Conservation (phyloP, 2,888 invertebrate species). For the Yponomeuta cagnagella region DNA sequence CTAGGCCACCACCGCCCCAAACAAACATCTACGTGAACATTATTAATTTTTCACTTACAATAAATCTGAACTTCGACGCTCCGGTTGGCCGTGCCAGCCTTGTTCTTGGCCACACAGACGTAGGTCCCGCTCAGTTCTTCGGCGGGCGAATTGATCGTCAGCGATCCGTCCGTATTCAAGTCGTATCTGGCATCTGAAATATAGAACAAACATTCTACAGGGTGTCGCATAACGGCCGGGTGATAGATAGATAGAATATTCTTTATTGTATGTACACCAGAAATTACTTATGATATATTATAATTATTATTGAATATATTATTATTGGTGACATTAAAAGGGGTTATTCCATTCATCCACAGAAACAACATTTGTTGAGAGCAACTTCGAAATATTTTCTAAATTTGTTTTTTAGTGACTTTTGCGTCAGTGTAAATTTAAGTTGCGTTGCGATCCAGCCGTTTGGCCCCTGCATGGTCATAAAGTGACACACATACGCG, state of each 20-base stretch:
- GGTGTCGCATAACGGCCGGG: not conserved
- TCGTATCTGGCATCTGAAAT: constrained; percentile 46
- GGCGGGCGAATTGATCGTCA: constrained; percentile 53
- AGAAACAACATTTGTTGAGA: not conserved
- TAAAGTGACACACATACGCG: too few relatives aligned
- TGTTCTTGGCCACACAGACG: constrained; percentile 73
- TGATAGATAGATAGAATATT: too few relatives aligned
- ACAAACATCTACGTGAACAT: too few relatives aligned
- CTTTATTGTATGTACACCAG: too few relatives aligned
- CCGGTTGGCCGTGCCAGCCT: constrained; percentile 55
- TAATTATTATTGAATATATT: too few relatives aligned
- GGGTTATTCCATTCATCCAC: too few relatives aligned
- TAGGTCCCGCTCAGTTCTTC: constrained; percentile 71
- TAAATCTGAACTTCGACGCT: constrained; percentile 50
- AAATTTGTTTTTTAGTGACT: too few relatives aligned
- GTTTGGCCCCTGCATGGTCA: too few relatives aligned
- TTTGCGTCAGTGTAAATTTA: not conserved
- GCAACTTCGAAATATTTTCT: not conserved
- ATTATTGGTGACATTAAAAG: too few relatives aligned
- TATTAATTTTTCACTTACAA: constrained; percentile 36
- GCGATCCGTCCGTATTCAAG: constrained; percentile 44
- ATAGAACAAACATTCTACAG: not conserved
- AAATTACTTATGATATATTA: too few relatives aligned
- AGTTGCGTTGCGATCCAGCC: too few relatives aligned
- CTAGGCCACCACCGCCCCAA: too few relatives aligned